These are phyloP conservation scores for Spodoptera picta DNA, from an alignment of 2,888 invertebrate species.

Conservation along the genomic window DNA sequence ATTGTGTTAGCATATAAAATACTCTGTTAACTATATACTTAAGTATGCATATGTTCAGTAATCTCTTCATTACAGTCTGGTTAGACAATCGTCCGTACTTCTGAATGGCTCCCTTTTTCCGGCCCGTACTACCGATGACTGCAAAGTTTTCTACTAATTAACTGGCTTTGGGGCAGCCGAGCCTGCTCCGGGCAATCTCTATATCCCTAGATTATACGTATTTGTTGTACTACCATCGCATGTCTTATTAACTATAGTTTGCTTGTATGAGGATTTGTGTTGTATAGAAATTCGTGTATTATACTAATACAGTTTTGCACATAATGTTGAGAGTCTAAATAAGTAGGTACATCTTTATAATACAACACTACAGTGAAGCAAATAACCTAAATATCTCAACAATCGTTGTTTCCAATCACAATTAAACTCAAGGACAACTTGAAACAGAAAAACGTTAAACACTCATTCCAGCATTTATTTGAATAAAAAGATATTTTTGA, in stretches of 20 bases:
- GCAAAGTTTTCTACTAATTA: slow-evolving; percentile 74
- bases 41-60: slow-evolving; percentile 17
- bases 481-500: slow-evolving; percentile 58
- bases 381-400: slow-evolving; percentile 1
- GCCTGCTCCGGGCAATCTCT: slow-evolving; percentile 33
- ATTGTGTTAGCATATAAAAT: slow-evolving; percentile 1
- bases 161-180: slow-evolving; percentile 59
- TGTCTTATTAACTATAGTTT: slow-evolving; percentile 20
- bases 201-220: slow-evolving; percentile 56
- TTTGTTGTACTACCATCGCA: slow-evolving; percentile 51
- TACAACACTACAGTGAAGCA: too few relatives aligned
- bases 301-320: too few relatives aligned
- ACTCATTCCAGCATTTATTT: slow-evolving; percentile 30
- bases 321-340: too few relatives aligned
- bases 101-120: slow-evolving; percentile 37
- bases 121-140: slow-evolving; percentile 57
- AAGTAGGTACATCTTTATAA: too few relatives aligned
- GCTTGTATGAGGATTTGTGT: too few relatives aligned
- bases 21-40: slow-evolving; percentile 11
- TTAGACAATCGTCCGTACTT: slow-evolving; percentile 42
- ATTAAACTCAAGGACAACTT: slow-evolving; percentile 13
- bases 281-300: too few relatives aligned
- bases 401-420: slow-evolving; percentile 8
- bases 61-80: slow-evolving; percentile 41
- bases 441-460: slow-evolving; percentile 34